A percentile compares a stretch with the other conserved stretches of the same genome.
Evolutionary conservation across 2,888 invertebrate genomes (phyloP).

Genomic region (Polyommatus iphigenia): DNA sequence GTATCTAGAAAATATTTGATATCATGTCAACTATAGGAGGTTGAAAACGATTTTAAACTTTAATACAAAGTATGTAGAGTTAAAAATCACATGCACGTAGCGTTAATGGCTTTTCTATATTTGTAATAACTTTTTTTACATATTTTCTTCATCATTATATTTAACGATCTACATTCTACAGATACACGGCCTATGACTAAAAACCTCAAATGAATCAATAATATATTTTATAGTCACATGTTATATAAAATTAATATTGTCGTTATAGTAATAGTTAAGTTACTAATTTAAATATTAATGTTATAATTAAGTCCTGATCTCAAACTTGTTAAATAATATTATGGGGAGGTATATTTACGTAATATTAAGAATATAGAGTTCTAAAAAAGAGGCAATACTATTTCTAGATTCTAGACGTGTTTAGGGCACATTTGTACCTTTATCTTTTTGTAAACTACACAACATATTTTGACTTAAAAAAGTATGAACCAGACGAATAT

Average conservation of each 20-base stretch:
- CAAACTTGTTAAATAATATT: no score
- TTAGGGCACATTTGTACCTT: no score
- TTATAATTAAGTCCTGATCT: no score
- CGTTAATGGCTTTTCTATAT: slow-evolving; percentile 17
- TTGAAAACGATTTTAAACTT: background rate
- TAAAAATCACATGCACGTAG: background rate
- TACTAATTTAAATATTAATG: background rate
- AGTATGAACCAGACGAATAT: no score
- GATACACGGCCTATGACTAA: background rate
- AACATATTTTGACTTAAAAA: no score
- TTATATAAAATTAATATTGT: background rate
- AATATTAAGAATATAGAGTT: no score
- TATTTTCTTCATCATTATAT: background rate
- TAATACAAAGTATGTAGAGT: background rate
- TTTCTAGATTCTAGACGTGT: no score
- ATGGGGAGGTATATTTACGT: no score
- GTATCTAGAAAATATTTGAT: background rate
- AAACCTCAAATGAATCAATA: background rate
- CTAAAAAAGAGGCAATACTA: no score
- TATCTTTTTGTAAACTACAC: no score
- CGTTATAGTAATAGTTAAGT: background rate
- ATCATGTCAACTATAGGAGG: background rate
- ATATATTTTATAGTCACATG: background rate
- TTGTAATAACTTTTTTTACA: slow-evolving; percentile 19
- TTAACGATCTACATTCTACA: slow-evolving; percentile 13